Evolutionary conservation across 2,888 invertebrate species (phyloP).

Genomic region (Hirtodrosophila alboralis): DNA sequence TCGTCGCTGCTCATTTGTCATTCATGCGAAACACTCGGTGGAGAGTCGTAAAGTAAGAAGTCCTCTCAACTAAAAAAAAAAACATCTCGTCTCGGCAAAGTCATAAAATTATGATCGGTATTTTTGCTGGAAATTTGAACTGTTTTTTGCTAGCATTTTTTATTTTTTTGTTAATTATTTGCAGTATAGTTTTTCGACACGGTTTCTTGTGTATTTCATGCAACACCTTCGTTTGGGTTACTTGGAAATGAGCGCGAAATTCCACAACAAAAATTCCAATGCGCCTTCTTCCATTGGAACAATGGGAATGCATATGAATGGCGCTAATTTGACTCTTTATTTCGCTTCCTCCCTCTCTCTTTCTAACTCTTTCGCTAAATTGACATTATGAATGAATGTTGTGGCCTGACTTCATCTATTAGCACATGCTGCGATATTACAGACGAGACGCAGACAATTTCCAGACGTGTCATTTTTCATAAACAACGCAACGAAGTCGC

Average conservation of each 20-base stretch:
- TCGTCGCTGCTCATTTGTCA: slow-evolving; percentile 76
- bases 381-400: slow-evolving; percentile 46
- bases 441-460: slow-evolving; percentile 22
- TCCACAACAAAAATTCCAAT: slow-evolving; percentile 40
- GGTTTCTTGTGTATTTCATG: slow-evolving; percentile 76
- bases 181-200: slow-evolving; percentile 63
- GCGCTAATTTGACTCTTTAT: slow-evolving; percentile 36
- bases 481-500: slow-evolving; percentile 59
- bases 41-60: slow-evolving; percentile 68
- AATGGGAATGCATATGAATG: slow-evolving; percentile 43
- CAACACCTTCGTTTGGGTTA: slow-evolving; percentile 69
- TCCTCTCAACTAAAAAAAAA: slow-evolving; percentile 33
- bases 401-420: slow-evolving; percentile 25
- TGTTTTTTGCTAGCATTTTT: slow-evolving; percentile 42
- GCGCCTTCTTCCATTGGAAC: neutral
- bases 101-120: slow-evolving; percentile 78
- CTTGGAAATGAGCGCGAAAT: slow-evolving; percentile 57
- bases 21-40: slow-evolving; percentile 76
- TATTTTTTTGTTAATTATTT: slow-evolving; percentile 47
- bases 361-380: slow-evolving; percentile 6
- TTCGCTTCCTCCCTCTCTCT: neutral
- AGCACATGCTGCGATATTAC: slow-evolving; percentile 32
- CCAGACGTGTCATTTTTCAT: slow-evolving; percentile 74
- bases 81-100: slow-evolving; percentile 30
- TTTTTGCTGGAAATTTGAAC: slow-evolving; percentile 67